Percentiles rank a stretch among this genome's conserved stretches.
These are phyloP conservation scores for Orthochromis malagaraziensis DNA, from an alignment of 2,113 vertebrate genomes.

Conservation along the genomic window DNA sequence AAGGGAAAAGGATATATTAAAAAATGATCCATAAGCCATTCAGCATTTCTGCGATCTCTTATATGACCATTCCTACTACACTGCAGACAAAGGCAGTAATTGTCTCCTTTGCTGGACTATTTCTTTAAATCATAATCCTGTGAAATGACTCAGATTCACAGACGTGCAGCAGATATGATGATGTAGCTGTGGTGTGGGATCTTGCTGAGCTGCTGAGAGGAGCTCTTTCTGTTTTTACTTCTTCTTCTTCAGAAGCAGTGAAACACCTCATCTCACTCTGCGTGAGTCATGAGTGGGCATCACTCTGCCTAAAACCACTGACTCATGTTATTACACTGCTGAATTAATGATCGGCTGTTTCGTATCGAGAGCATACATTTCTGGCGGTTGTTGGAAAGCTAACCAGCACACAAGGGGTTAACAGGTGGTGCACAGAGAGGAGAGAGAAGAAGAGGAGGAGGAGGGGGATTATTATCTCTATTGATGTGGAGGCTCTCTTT, in stretches of 20 bases:
- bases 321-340: not conserved
- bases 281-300: not conserved
- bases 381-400: not conserved
- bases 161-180: not conserved
- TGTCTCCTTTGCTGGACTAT: not conserved
- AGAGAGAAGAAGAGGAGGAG: accelerated
- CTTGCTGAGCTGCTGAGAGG: not conserved
- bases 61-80: accelerated
- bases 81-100: not conserved
- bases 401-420: not conserved
- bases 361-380: not conserved
- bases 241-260: not conserved
- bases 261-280: not conserved
- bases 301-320: not conserved
- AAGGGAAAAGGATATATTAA: not conserved
- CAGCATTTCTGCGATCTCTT: accelerated
- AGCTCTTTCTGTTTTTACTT: not conserved
- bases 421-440: not conserved
- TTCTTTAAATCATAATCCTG: accelerated
- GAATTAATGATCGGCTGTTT: not conserved
- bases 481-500: slow-evolving; percentile 38
- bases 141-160: not conserved
- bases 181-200: not conserved
- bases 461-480: not conserved
- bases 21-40: not conserved